Conservation (phyloP, 2,888 invertebrate species). For the Aphrophora alni region DNA sequence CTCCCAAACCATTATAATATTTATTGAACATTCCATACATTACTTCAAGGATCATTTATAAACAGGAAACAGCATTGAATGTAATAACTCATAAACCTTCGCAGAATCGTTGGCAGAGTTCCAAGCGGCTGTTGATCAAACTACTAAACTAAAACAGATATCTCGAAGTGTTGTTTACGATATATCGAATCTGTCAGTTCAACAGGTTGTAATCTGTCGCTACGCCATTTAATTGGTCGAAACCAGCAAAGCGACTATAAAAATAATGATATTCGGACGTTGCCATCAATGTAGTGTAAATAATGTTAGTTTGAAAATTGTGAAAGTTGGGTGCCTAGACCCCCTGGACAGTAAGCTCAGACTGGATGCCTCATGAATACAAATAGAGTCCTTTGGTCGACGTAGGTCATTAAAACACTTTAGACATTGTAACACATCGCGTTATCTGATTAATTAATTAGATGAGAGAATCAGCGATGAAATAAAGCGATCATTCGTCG, state of each 20-base stretch:
- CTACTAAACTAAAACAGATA: background rate
- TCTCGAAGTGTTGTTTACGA: background rate
- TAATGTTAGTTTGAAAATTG: background rate
- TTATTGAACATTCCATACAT: too few species aligned
- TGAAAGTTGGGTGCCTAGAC: background rate
- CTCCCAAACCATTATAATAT: too few species aligned
- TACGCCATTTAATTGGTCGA: background rate
- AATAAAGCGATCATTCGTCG: background rate
- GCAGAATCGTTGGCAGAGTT: background rate
- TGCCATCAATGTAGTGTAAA: background rate
- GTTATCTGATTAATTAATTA: background rate
- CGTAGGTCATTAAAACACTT: background rate
- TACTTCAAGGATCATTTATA: too few species aligned
- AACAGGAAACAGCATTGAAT: background rate
- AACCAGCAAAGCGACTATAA: background rate
- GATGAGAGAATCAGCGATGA: background rate
- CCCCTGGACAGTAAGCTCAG: background rate
- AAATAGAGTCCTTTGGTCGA: background rate
- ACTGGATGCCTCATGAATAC: background rate
- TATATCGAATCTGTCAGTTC: background rate
- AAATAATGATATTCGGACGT: background rate
- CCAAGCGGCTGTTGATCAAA: background rate
- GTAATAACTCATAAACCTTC: background rate
- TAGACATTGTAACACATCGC: background rate
- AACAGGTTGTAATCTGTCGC: background rate